Evolutionary conservation across 1,140 invertebrate species (phyloP).

Genomic region (Cotesia vestalis): DNA sequence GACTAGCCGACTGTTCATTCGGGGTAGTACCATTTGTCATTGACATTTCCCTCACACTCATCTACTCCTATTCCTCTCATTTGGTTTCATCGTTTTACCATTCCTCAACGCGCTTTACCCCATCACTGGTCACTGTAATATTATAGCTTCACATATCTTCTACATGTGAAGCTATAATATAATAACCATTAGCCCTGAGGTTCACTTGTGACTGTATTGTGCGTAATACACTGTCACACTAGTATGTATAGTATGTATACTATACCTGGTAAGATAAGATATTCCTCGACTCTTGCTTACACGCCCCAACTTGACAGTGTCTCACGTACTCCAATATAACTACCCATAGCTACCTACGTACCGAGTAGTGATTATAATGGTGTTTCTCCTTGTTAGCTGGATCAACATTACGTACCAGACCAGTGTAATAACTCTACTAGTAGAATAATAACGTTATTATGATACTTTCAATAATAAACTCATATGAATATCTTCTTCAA

Average conservation of each 20-base stretch:
- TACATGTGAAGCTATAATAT: slow-evolving; percentile 3
- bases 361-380: slow-evolving; percentile 53
- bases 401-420: slow-evolving; percentile 43
- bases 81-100: slow-evolving; percentile 6
- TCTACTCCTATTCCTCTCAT: slow-evolving; percentile 4
- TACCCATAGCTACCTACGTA: slow-evolving; percentile 13
- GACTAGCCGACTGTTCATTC: slow-evolving; percentile 47
- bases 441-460: no score
- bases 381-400: slow-evolving; percentile 52
- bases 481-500: no score
- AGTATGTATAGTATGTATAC: slow-evolving; percentile 45
- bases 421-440: background rate
- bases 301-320: slow-evolving; percentile 36
- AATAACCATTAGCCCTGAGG: slow-evolving; percentile 35
- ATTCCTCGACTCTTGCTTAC: slow-evolving; percentile 30
- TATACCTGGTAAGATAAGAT: slow-evolving; percentile 38
- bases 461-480: no score
- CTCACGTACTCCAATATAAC: slow-evolving; percentile 5
- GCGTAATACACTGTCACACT: slow-evolving; percentile 49
- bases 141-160: slow-evolving; percentile 35
- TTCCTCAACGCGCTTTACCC: slow-evolving; percentile 4
- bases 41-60: slow-evolving; percentile 21
- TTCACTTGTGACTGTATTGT: slow-evolving; percentile 45
- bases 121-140: slow-evolving; percentile 26
- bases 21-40: slow-evolving; percentile 52